Evolutionary conservation across 2,888 invertebrate genomes (phyloP).

Genomic region (Parnassius smintheus): DNA sequence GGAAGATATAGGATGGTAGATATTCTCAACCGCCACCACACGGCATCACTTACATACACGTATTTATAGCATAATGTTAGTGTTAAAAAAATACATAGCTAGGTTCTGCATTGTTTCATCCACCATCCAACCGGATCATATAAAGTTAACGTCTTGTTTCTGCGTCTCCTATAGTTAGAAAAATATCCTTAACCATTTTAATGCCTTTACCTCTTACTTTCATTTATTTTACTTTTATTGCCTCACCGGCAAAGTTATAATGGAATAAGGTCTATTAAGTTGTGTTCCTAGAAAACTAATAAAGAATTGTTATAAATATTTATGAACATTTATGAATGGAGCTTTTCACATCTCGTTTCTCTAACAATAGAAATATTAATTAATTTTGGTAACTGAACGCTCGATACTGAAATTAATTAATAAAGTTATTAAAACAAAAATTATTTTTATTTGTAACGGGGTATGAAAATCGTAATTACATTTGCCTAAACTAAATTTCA

Average conservation of each 20-base stretch:
- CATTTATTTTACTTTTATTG: conserved; percentile 48
- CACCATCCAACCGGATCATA: neutral
- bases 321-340: conserved; percentile 42
- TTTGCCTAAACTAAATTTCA: too few relatives aligned
- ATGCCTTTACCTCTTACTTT: conserved; percentile 39
- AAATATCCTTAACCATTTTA: conserved; percentile 52
- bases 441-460: too few relatives aligned
- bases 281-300: conserved; percentile 34
- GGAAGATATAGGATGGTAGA: too few relatives aligned
- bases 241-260: conserved; percentile 41
- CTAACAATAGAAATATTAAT: conserved; percentile 49
- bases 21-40: too few relatives aligned
- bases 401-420: conserved; percentile 71
- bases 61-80: too few relatives aligned
- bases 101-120: too few relatives aligned
- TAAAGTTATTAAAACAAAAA: conserved; percentile 39
- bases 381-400: conserved; percentile 72
- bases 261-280: conserved; percentile 31
- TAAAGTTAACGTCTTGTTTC: conserved; percentile 46
- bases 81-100: too few relatives aligned
- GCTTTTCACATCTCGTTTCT: conserved; percentile 42
- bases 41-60: too few relatives aligned
- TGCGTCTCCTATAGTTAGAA: conserved; percentile 44
- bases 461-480: too few relatives aligned
- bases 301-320: conserved; percentile 39